phyloP scores from a whole-genome alignment of 2,888 invertebrate genomes.

The Tachina grossa region DNA sequence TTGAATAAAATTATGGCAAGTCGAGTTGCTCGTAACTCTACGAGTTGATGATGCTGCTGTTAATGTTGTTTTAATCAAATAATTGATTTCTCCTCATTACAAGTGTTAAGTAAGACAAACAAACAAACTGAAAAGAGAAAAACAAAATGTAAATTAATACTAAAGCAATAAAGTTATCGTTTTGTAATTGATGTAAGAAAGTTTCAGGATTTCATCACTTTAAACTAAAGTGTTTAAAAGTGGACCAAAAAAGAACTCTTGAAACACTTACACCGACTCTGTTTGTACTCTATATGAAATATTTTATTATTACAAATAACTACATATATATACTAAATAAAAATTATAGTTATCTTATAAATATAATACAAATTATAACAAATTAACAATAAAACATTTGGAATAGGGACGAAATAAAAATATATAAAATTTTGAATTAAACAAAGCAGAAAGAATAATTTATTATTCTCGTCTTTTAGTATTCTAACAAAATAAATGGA shows the following conservation, averaged over 20 bases:
- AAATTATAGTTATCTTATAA: no score
- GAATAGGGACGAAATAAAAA: no score
- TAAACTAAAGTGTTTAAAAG: constrained; percentile 10
- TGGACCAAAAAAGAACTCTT: neutral
- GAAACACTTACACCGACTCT: neutral
- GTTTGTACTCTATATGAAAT: neutral
- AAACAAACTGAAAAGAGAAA: constrained; percentile 36
- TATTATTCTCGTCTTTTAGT: no score
- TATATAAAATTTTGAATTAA: no score
- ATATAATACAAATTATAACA: no score
- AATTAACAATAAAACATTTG: no score
- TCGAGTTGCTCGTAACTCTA: neutral
- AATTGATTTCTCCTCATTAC: constrained; percentile 28
- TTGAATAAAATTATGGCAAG: constrained; percentile 1
- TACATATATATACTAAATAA: no score
- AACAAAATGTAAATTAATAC: neutral
- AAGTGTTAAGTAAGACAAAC: neutral
- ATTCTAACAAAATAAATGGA: no score
- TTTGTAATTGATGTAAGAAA: constrained; percentile 46
- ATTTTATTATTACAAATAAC: neutral
- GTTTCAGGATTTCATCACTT: constrained; percentile 46
- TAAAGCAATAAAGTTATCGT: constrained; percentile 19
- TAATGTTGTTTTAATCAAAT: constrained; percentile 10
- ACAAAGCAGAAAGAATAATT: no score
- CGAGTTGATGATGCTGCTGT: neutral